Evolutionary conservation across 2,797 vertebrate genomes (phyloP), one percentile per base, ranked within the genome.

Genomic region (Sciurus carolinensis): DNA sequence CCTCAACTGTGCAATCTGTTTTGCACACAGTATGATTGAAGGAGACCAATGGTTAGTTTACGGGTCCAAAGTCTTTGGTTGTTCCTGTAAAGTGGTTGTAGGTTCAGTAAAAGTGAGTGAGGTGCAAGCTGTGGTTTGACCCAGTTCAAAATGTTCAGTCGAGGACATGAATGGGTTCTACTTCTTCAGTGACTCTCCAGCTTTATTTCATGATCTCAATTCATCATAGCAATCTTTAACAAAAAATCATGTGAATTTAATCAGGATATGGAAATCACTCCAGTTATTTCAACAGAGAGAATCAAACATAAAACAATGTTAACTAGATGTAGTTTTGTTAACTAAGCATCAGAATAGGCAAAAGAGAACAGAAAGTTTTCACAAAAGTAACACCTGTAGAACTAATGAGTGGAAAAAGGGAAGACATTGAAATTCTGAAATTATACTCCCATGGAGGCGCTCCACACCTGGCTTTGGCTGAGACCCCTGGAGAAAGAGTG

Each of bases 111-210:
- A 6, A 12, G 26, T 62, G 57, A 44, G 5, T 66, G 28, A 69
- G 20, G 75, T 62, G 12, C 47, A n/a, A 44, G 9, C 14, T 54
- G 18, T 50, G 7, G 2, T 57, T 66, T 57, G 6, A 9, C 13
- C 15, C 3, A 39, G 2, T 42, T 50, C 12, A 18, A 73, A 64
- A 80, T 28, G 33, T 5, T 39, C 24, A 24, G 1, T 36, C 6
- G 52, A 22, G 1, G 5, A 4, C 4, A 72, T 39, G 7, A 12
- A 39, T 50, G 0, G 12, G 3, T 1, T 3, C 4, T 39, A 13
- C 20, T 39, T 24, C 13, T 33, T 18, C 67, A 50, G 4, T 18
- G 3, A 5, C 6, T 69, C n/a, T 1, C 47, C 15, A n/a, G 1
- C 6, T 77, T 44, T 47, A 15, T 33, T 44, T 81, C 39, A 26